Evolutionary conservation across 2,888 invertebrate genomes (phyloP), one percentile per base, ranked within the genome.

Genomic region (Drosophila multiciliata): DNA sequence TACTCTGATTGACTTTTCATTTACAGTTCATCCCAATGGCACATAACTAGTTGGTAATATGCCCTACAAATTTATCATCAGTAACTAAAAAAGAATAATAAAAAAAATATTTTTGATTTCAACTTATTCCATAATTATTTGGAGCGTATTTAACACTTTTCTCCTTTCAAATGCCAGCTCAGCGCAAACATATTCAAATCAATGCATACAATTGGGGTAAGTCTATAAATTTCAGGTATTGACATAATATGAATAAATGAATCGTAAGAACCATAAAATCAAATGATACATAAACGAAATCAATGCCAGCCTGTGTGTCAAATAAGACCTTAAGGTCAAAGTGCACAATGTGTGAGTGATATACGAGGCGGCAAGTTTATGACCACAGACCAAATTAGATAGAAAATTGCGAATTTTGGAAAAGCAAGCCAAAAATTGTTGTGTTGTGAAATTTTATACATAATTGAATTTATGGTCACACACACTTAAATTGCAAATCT

Each of bases 381-480:
- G 73, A 66, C 78, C 80, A 40, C 75, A 75, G 55, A 66, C 64
- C 70, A 82, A 88, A 90, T 89, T 82, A 83, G 78, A 88, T 81
- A 84, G 89, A 89, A 91, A 89, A 89, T 82, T 87, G 89, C 76
- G 72, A 49, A 72, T 82, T 78, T 78, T 78, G 58, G 61, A 76
- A 81, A 79, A 80, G 67, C 78, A 78, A 87, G 81, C 62, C 73
- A 72, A 80, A 82, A 83, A 82, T 85, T 38, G 8, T 38, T 38
- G 23, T 45, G 68, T 86, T 89, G 82, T 80, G 91, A 90, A 91
- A 91, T 91, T 91, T 90, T 90, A 90, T 91, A 91, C 91, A 77
- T 90, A 91, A 90, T 91, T 87, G 83, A 86, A 89, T 90, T 84
- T 83, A 81, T 89, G 90, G 90, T 84, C 77, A 53, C 55, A 59